Evolutionary conservation across 1,140 invertebrate genomes (phyloP), one percentile per base, ranked within the genome.

Genomic region (Aphelenchoides besseyi): DNA sequence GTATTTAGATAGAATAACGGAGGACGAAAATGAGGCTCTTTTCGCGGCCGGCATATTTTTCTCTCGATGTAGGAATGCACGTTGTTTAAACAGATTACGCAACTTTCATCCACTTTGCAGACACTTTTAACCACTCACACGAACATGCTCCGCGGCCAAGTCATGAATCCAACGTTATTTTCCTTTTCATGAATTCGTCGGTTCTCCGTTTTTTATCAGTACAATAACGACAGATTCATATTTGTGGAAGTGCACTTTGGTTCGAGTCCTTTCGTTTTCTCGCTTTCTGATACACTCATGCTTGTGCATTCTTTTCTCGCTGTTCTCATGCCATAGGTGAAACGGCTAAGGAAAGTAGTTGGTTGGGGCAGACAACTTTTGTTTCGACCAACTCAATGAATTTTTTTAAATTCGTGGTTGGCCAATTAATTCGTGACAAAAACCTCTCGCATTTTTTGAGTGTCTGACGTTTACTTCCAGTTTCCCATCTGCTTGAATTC

Each of bases 71-170:
- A 23, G 41, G 41, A 48, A 48, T 48, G 41, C 41, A 23, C 12
- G 41, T 16, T 48, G 41, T 48, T 48, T 48, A 23, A 48, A 48
- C 41, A 48, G 41, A 48, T 23, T 48, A 48, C 41, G 41, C 41
- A 48, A 48, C 23, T 48, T 48, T 48, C 41, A 48, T 48, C 41
- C 41, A 12, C 41, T 23, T 23, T n/a, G n/a, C 48, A 52, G n/a
- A n/a, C 59, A 16, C 18, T 59, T 26, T 18, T 61, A n/a, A 16
- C 59, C n/a, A n/a, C 59, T 26, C 59, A 18, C 59, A 16, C 59
- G 59, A 48, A 48, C 41, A 12, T 12, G 41, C 41, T 48, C 12
- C 41, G 41, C 41, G 41, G 41, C 12, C 12, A 48, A 12, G 12
- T 48, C 41, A 23, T 23, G 41, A 48, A 23, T 12, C 41, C 41